Percentiles rank a stretch among this genome's conserved stretches.
phyloP scores from a whole-genome alignment of 2,797 vertebrate species.

The Delichon dasypus region DNA sequence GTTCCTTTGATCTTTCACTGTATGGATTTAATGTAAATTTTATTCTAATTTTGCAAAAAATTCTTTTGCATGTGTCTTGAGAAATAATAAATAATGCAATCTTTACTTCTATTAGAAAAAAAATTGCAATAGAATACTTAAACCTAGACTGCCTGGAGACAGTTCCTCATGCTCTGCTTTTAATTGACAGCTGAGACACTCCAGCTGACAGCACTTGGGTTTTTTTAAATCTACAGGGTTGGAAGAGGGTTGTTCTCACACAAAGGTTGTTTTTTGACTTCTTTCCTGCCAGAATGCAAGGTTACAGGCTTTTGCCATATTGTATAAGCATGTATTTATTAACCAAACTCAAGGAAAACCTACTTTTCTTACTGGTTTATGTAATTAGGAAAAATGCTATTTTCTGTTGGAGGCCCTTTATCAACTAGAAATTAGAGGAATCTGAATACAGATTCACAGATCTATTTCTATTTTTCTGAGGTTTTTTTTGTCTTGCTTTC shows the following conservation, averaged over 20 bases:
- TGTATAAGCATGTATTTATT: background rate
- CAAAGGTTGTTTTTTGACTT: background rate
- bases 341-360: background rate
- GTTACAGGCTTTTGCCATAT: background rate
- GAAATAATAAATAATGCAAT: conserved; percentile 39
- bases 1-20: background rate
- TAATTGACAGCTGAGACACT: conserved; percentile 60
- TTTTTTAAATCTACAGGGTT: background rate
- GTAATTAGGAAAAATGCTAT: background rate
- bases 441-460: background rate
- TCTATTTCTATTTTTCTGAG: background rate
- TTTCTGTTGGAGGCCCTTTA: background rate
- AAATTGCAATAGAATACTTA: background rate
- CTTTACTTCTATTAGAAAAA: background rate
- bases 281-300: background rate
- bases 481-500: background rate
- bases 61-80: background rate
- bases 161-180: background rate
- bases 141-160: conserved; percentile 35
- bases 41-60: conserved; percentile 5
- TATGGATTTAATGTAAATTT: conserved; percentile 2
- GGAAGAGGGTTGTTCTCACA: background rate
- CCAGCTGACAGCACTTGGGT: conserved; percentile 17
- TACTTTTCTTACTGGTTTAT: background rate
- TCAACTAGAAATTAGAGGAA: background rate